These are phyloP conservation scores for Argyresthia goedartella DNA, from an alignment of 2,888 invertebrate species.

Conservation along the genomic window DNA sequence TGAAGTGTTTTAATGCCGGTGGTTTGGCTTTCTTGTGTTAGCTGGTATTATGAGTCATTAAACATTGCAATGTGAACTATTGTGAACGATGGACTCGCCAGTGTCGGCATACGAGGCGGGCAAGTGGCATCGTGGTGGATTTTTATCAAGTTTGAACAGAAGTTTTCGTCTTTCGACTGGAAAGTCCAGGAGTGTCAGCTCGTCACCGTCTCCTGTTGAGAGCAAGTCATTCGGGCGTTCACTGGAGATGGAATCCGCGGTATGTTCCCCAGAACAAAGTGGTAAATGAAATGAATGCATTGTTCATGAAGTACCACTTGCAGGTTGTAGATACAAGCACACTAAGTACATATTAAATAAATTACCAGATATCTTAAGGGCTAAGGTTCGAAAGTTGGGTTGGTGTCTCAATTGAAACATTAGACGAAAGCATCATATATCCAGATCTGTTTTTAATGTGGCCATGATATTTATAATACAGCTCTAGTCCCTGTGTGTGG, in stretches of 20 bases:
- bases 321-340: no score
- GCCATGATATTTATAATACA: no score
- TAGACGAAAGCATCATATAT: no score
- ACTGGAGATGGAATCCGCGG: constrained; percentile 30
- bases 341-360: no score
- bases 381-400: no score
- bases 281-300: no score
- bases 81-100: constrained; percentile 53
- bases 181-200: constrained; percentile 37
- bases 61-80: constrained; percentile 53
- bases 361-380: no score
- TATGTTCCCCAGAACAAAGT: no score
- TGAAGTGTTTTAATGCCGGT: constrained; percentile 23
- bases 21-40: constrained; percentile 40
- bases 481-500: no score
- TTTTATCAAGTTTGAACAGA: constrained; percentile 57
- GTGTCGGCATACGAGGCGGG: constrained; percentile 38
- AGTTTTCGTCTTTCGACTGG: constrained; percentile 54
- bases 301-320: no score
- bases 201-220: constrained; percentile 27
- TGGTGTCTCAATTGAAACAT: no score
- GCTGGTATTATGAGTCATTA: constrained; percentile 44
- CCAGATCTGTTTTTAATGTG: no score
- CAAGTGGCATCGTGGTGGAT: constrained; percentile 58
- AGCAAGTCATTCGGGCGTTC: constrained; percentile 36